Percentiles rank a stretch among this genome's conserved stretches.
Evolutionary conservation across 1,140 invertebrate genomes (phyloP).

Genomic region (Caerostris darwini): DNA sequence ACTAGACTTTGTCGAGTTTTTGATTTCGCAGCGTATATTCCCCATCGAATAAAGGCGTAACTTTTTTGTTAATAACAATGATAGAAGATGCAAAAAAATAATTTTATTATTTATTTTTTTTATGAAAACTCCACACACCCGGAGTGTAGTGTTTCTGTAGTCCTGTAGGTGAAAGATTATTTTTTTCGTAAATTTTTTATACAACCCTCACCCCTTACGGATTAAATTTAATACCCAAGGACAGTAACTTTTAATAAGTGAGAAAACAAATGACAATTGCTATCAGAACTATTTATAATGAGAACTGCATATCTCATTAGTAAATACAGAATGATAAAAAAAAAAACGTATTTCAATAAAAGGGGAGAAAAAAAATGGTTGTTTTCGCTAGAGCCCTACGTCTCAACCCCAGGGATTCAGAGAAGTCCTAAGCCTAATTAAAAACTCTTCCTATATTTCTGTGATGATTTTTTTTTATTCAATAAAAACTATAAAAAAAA

Average conservation of each 20-base stretch:
- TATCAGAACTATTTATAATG: slow-evolving; percentile 49
- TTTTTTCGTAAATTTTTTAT: slow-evolving; percentile 10
- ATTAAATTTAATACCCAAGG: slow-evolving; percentile 66
- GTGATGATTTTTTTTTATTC: slow-evolving; percentile 42
- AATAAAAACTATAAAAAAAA: slow-evolving; percentile 29
- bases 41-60: slow-evolving; percentile 18
- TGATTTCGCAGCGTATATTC: slow-evolving; percentile 27
- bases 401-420: not conserved
- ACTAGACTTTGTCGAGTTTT: not conserved
- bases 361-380: not conserved
- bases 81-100: not conserved
- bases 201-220: not conserved
- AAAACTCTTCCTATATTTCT: slow-evolving; percentile 31
- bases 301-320: slow-evolving; percentile 49
- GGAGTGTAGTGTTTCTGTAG: not conserved
- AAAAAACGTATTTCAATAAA: not conserved
- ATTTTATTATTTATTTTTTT: not conserved
- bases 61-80: not conserved
- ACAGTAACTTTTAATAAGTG: slow-evolving; percentile 59
- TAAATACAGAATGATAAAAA: slow-evolving; percentile 3
- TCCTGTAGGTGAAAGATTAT: slow-evolving; percentile 35
- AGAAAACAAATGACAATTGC: slow-evolving; percentile 62
- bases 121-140: not conserved
- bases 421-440: slow-evolving; percentile 53
- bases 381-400: not conserved